A percentile compares a stretch with the other conserved stretches of the same genome.
phyloP scores from a whole-genome alignment of 2,888 invertebrate species.

The Cantharis flavilabris region DNA sequence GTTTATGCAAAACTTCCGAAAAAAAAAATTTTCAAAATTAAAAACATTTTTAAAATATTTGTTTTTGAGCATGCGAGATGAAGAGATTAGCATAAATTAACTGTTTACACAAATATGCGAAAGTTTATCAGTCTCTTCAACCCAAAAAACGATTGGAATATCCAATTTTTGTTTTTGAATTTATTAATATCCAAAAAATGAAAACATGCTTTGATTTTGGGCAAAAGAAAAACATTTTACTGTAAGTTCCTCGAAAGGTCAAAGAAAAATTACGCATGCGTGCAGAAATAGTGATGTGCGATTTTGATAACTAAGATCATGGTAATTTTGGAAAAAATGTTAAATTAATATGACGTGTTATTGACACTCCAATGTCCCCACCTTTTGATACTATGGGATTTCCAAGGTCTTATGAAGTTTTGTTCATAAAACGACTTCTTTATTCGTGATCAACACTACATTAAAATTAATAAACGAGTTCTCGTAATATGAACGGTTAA shows the following conservation, averaged over 20 bases:
- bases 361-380: constrained; percentile 25
- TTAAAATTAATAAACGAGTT: constrained; percentile 9
- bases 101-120: too few relatives aligned
- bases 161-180: too few relatives aligned
- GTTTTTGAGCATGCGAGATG: too few relatives aligned
- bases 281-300: neutral
- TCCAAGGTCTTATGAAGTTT: constrained; percentile 33
- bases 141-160: too few relatives aligned
- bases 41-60: too few relatives aligned
- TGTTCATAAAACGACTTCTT: constrained; percentile 12
- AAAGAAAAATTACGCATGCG: neutral
- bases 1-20: too few relatives aligned
- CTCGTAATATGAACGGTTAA: neutral
- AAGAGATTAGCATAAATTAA: too few relatives aligned
- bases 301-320: neutral
- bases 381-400: constrained; percentile 33
- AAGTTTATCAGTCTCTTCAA: too few relatives aligned
- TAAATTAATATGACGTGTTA: constrained; percentile 23
- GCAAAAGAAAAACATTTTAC: neutral
- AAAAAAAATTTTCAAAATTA: too few relatives aligned
- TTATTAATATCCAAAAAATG: too few relatives aligned
- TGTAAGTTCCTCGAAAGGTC: neutral
- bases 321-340: neutral
- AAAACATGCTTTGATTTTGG: neutral
- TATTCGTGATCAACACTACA: constrained; percentile 5